Percentiles rank a stretch among this genome's conserved stretches.
Evolutionary conservation across 2,797 vertebrate species (phyloP).

Genomic region (Galagoides demidoff): DNA sequence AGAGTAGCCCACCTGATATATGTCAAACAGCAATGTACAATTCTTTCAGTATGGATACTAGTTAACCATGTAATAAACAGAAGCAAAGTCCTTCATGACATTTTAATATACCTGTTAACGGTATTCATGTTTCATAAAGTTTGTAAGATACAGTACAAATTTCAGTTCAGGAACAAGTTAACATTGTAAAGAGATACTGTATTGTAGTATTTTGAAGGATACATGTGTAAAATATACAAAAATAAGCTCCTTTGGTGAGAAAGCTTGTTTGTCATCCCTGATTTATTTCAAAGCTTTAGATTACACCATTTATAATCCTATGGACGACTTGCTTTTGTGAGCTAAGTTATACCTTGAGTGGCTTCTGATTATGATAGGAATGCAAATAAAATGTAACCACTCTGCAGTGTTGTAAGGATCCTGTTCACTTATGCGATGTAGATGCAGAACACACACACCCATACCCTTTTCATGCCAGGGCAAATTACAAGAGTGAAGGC

Average conservation of each 20-base stretch:
- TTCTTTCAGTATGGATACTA: conserved; percentile 30
- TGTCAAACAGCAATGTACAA: background rate
- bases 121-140: conserved; percentile 32
- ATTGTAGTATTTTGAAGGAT: conserved; percentile 16
- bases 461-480: background rate
- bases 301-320: background rate
- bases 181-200: background rate
- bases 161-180: conserved; percentile 43
- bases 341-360: background rate
- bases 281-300: background rate
- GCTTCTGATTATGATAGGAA: background rate
- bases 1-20: background rate
- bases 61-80: conserved; percentile 23
- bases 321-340: background rate
- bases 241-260: background rate
- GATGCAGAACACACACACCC: background rate
- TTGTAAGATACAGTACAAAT: conserved; percentile 41
- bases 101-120: conserved; percentile 26
- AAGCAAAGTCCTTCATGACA: background rate
- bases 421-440: background rate
- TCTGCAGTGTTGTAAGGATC: background rate
- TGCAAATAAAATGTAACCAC: conserved; percentile 50
- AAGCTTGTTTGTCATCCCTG: background rate
- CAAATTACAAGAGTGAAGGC: conserved; percentile 4
- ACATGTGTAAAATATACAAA: background rate